Conservation (phyloP, 2,797 vertebrate species). For the Siniperca obscura region DNA sequence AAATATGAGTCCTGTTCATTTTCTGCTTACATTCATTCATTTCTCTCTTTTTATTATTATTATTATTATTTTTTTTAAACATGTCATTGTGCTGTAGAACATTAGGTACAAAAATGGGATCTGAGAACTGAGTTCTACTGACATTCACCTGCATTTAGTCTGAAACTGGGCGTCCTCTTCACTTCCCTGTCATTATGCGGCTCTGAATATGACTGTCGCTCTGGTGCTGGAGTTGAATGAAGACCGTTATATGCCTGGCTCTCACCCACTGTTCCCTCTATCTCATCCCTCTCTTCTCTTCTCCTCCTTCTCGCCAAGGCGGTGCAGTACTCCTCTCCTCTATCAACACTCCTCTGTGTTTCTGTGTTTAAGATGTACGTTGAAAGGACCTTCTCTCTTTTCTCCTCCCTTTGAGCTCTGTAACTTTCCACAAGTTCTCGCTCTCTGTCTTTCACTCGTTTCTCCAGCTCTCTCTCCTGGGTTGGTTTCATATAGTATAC, state of each 20-base stretch:
- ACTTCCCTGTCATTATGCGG: neutral
- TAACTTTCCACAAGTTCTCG: conserved; percentile 57
- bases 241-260: conserved; percentile 61
- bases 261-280: conserved; percentile 34
- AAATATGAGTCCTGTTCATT: neutral
- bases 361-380: neutral
- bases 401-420: conserved; percentile 50
- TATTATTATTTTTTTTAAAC: no score
- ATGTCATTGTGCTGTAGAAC: neutral
- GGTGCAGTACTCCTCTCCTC: conserved; percentile 17
- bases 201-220: neutral
- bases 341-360: neutral
- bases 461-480: conserved; percentile 61
- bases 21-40: neutral
- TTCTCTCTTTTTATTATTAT: neutral
- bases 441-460: conserved; percentile 48
- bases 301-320: conserved; percentile 17
- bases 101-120: neutral
- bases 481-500: conserved; percentile 45
- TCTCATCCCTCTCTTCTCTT: conserved; percentile 12
- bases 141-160: conserved; percentile 75
- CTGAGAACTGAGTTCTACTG: rapidly evolving
- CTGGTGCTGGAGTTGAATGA: conserved; percentile 47
- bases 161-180: conserved; percentile 68
- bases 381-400: neutral